Evolutionary conservation across 2,888 invertebrate genomes (phyloP).

Genomic region (Clistopyga incitator): DNA sequence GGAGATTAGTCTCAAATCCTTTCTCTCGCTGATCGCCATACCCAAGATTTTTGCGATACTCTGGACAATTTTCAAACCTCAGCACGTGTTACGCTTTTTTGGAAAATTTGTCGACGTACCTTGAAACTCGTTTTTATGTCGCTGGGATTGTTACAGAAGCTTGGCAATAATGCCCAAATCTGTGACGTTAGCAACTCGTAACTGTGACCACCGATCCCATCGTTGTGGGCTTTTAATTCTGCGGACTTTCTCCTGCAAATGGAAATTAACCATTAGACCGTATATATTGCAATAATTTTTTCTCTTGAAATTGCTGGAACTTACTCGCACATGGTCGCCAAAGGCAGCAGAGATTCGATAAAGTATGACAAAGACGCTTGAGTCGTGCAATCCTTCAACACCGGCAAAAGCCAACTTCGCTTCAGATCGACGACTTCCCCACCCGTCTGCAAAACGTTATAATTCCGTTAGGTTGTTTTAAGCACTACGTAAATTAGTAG

Average conservation of each 20-base stretch:
- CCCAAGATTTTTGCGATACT: slow-evolving; percentile 93
- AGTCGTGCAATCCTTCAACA: slow-evolving; percentile 93
- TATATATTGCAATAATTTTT: neutral
- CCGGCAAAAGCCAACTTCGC: slow-evolving; percentile 96
- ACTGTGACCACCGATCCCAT: slow-evolving; percentile 89
- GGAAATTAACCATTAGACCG: neutral
- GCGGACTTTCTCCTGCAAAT: slow-evolving; percentile 85
- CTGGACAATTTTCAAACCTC: slow-evolving; percentile 76
- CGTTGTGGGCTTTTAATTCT: slow-evolving; percentile 86
- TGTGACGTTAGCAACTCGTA: slow-evolving; percentile 93
- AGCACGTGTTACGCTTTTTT: slow-evolving; percentile 10
- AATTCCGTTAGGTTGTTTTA: neutral
- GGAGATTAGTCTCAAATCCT: slow-evolving; percentile 86
- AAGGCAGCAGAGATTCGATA: slow-evolving; percentile 91
- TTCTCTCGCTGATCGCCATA: slow-evolving; percentile 90
- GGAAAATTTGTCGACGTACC: slow-evolving; percentile 76
- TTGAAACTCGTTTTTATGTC: slow-evolving; percentile 91
- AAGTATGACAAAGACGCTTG: slow-evolving; percentile 93
- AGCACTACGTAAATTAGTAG: neutral
- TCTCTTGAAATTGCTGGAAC: slow-evolving; percentile 42
- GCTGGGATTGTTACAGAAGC: slow-evolving; percentile 93
- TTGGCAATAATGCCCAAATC: slow-evolving; percentile 96
- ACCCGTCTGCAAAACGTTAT: slow-evolving; percentile 75
- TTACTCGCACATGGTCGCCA: slow-evolving; percentile 90
- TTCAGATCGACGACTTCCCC: slow-evolving; percentile 87